Evolutionary conservation across 1,140 invertebrate species (phyloP), one percentile per base, ranked within the genome.

Genomic region (Cyrtorhinus lividipennis): DNA sequence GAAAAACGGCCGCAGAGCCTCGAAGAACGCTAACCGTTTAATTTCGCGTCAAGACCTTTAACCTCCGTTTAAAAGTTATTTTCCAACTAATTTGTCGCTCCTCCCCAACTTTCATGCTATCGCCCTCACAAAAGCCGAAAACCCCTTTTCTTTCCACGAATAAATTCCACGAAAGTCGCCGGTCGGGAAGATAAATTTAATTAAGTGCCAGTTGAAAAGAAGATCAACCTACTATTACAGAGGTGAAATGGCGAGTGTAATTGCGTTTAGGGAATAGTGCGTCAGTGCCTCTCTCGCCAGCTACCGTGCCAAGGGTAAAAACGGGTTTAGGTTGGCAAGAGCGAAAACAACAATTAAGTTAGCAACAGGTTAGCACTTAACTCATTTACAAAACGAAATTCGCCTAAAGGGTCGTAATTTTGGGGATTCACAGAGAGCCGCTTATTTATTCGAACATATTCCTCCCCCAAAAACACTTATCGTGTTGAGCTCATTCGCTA

Each of bases 121-220:
- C 30, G 5, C 15, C 30, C 15, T 38, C 30, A 8, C 30, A 5
- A 8, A 38, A 38, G 5, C 5, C 5, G 5, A 8, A 5, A 38
- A 38, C 30, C 30, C 30, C 30, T 38, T 38, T 38, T 38, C 30
- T 38, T 56, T 20, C 13, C 1, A 15, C 24, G 24, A 57, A 57
- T 57, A 57, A 57, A 57, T 57, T 57, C 56, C 56, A 24, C 15
- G 23, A 24, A 24, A 57, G 20, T 57, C 56, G 20, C 56, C 18
- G 20, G 24, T 13, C 56, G 24, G n/a, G 56, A 57, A 57, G 15
- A 57, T 57, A 57, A 57, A 57, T 57, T 57, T 57, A 57, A 57
- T 57, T 57, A 57, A 57, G 56, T 57, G 56, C 56, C 56, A 23
- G 20, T 57, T 2, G 56, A 57, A 24, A 38, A 38, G 30, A 38